Conservation (phyloP, 2,888 invertebrate genomes). For the Tromatobia lineatoria region DNA sequence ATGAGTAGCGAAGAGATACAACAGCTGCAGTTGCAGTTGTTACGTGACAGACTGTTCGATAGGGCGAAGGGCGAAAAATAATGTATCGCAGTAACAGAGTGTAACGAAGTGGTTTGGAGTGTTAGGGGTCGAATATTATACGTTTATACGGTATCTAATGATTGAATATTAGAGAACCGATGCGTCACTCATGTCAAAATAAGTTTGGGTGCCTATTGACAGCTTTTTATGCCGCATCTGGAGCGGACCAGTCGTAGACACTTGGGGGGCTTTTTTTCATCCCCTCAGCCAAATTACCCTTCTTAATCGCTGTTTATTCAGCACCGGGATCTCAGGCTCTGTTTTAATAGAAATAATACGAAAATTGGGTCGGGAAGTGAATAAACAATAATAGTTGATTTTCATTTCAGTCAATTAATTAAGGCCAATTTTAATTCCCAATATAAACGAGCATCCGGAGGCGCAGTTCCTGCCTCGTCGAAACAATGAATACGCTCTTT, state of each 20-base stretch:
- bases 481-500: conserved; percentile 40
- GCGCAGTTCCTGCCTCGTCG: conserved; percentile 30
- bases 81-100: conserved; percentile 49
- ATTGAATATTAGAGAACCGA: conserved; percentile 58
- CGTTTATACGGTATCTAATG: conserved; percentile 47
- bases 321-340: neutral
- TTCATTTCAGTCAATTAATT: conserved; percentile 47
- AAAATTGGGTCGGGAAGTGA: neutral
- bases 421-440: conserved; percentile 50
- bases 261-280: conserved; percentile 1
- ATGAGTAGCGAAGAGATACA: conserved; percentile 51
- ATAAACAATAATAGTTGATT: conserved; percentile 32
- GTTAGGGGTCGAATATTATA: conserved; percentile 30
- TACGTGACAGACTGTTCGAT: conserved; percentile 34
- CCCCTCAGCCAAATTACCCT: conserved; percentile 39
- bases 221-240: conserved; percentile 47
- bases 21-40: conserved; percentile 68
- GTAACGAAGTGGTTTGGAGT: conserved; percentile 39
- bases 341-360: neutral
- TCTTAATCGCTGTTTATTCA: conserved; percentile 45
- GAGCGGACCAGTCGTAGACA: conserved; percentile 6
- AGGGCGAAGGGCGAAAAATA: conserved; percentile 49
- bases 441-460: conserved; percentile 49
- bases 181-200: conserved; percentile 63
- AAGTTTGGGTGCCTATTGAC: conserved; percentile 8